Conservation (phyloP, 1,140 invertebrate species). For the Aphelinus certus region DNA sequence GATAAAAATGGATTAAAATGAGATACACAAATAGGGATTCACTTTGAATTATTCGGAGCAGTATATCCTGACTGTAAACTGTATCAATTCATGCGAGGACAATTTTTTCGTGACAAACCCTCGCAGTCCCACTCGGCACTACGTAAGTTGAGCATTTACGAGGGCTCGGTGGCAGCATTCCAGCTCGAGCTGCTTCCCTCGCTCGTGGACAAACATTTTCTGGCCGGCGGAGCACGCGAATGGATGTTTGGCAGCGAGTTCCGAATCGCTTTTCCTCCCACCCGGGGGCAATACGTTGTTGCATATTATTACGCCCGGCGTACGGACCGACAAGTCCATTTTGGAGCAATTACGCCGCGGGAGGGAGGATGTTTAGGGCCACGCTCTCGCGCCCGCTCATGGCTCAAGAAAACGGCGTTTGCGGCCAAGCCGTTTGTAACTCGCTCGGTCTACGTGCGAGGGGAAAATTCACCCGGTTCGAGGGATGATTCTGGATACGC, state of each 20-base stretch:
- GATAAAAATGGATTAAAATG: no score
- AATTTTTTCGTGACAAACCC: no score
- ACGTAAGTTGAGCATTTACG: constrained; percentile 12
- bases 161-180: constrained; percentile 31
- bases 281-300: constrained; percentile 25
- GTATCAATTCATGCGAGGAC: no score
- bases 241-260: constrained; percentile 20
- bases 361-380: background rate
- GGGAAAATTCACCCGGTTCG: constrained; percentile 3
- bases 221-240: background rate
- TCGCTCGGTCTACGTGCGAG: background rate
- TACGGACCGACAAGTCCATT: constrained; percentile 24
- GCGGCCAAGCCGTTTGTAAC: background rate
- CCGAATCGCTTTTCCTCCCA: background rate
- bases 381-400: no score
- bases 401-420: background rate
- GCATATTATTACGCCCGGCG: constrained; percentile 31
- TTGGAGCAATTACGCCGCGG: constrained; percentile 27
- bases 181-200: background rate
- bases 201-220: constrained; percentile 27
- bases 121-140: no score
- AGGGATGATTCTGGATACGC: background rate
- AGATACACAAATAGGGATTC: no score
- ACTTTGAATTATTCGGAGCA: no score
- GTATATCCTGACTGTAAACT: no score